Conservation (phyloP, 2,888 invertebrate genomes). For the Pilophorus perplexus region DNA sequence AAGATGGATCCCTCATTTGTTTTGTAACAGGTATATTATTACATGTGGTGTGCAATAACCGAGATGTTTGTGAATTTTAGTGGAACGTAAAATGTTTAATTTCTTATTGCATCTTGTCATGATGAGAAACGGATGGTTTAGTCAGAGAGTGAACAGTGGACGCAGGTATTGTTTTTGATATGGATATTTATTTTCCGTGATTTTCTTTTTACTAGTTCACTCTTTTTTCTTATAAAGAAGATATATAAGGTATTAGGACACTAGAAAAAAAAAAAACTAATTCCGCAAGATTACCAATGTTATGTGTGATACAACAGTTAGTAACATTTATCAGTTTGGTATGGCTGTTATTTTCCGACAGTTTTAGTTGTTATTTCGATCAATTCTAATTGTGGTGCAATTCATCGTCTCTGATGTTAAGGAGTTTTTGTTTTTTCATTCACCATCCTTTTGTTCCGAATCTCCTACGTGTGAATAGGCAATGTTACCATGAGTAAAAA, state of each 20-base stretch:
- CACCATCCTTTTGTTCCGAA: no score
- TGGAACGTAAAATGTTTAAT: no score
- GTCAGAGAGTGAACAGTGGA: no score
- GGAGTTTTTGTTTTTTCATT: constrained; percentile 4
- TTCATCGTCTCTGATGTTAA: neutral
- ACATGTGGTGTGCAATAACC: constrained; percentile 8
- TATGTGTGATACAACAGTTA: constrained; percentile 15
- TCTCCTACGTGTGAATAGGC: constrained; percentile 13
- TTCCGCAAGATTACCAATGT: constrained; percentile 21
- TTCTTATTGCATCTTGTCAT: no score
- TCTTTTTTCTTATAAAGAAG: no score
- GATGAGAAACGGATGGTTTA: no score
- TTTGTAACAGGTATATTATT: constrained; percentile 1
- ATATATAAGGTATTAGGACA: no score
- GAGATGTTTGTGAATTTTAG: no score
- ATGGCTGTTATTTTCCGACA: constrained; percentile 21
- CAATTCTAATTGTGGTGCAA: neutral
- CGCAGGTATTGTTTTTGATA: no score
- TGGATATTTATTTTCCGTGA: no score
- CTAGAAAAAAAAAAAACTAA: no score
- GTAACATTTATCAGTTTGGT: constrained; percentile 27
- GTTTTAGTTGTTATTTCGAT: neutral
- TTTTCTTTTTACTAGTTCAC: no score
- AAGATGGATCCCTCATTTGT: constrained; percentile 5
- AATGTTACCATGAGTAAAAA: constrained; percentile 25